Evolutionary conservation across 2,797 vertebrate species (phyloP).

Genomic region (Propithecus perrieri): DNA sequence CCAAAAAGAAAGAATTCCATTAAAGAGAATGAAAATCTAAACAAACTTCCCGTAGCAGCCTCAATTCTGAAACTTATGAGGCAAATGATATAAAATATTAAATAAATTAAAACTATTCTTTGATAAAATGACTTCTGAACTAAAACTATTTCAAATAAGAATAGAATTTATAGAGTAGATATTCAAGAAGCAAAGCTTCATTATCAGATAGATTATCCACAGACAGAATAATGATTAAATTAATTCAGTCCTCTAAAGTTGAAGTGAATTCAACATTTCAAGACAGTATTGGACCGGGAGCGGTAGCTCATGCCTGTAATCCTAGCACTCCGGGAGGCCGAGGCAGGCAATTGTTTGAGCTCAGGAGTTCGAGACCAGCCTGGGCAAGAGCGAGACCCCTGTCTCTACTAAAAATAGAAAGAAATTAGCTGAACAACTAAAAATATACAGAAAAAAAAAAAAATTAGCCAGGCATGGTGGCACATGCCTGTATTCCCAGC

Average conservation of each 20-base stretch:
- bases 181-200: slow-evolving; percentile 19
- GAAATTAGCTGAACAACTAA: too few species aligned
- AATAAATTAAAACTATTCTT: slow-evolving; percentile 32
- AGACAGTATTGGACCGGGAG: not conserved
- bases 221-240: not conserved
- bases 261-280: slow-evolving; percentile 13
- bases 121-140: slow-evolving; percentile 21
- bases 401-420: too few species aligned
- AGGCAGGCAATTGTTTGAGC: too few species aligned
- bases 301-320: too few species aligned
- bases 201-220: not conserved
- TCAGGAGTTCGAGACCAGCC: too few species aligned
- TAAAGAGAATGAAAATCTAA: slow-evolving; percentile 62
- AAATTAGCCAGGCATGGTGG: too few species aligned
- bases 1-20: not conserved
- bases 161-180: not conserved
- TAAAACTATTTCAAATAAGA: slow-evolving; percentile 50
- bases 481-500: too few species aligned
- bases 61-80: slow-evolving; percentile 32
- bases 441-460: too few species aligned
- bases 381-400: too few species aligned
- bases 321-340: too few species aligned
- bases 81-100: slow-evolving; percentile 25
- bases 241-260: not conserved
- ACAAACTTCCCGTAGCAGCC: not conserved